phyloP scores from a whole-genome alignment of 2,888 invertebrate genomes.

The Caenorhabditis sp. region DNA sequence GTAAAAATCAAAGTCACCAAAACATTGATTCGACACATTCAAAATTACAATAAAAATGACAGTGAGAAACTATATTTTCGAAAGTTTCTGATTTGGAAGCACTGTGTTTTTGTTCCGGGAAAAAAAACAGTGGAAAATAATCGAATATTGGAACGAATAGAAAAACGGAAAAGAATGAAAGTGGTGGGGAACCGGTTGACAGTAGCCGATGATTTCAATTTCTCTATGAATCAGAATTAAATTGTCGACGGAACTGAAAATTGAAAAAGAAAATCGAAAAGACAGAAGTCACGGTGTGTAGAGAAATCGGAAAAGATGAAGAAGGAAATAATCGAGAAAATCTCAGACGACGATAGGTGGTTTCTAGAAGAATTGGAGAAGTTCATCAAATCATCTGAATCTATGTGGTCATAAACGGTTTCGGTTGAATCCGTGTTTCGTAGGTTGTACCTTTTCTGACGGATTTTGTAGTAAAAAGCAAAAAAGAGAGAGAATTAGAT shows the following conservation, averaged over 20 bases:
- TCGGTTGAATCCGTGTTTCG: conserved; percentile 11
- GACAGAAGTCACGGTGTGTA: neutral
- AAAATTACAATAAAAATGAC: no score
- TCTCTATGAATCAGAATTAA: conserved; percentile 47
- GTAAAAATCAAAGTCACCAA: conserved; percentile 10
- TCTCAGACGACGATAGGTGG: neutral
- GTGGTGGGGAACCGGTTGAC: conserved; percentile 33
- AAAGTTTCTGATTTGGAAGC: no score
- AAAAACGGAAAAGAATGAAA: neutral
- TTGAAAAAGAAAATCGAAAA: conserved; percentile 1
- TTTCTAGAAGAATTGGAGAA: neutral
- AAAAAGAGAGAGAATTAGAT: conserved; percentile 42
- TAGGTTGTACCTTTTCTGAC: neutral
- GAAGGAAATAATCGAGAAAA: neutral
- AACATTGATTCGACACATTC: no score
- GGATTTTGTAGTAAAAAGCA: conserved; percentile 2
- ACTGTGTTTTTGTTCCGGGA: neutral
- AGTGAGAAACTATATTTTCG: neutral
- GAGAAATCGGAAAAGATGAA: neutral
- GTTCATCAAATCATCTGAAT: neutral
- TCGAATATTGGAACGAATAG: conserved; percentile 43
- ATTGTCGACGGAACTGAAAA: conserved; percentile 23
- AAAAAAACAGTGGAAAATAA: conserved; percentile 13
- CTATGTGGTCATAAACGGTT: neutral
- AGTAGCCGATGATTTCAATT: conserved; percentile 29